Percentiles rank a stretch among this genome's conserved stretches.
phyloP scores from a whole-genome alignment of 2,797 vertebrate species.

The Varecia variegata region DNA sequence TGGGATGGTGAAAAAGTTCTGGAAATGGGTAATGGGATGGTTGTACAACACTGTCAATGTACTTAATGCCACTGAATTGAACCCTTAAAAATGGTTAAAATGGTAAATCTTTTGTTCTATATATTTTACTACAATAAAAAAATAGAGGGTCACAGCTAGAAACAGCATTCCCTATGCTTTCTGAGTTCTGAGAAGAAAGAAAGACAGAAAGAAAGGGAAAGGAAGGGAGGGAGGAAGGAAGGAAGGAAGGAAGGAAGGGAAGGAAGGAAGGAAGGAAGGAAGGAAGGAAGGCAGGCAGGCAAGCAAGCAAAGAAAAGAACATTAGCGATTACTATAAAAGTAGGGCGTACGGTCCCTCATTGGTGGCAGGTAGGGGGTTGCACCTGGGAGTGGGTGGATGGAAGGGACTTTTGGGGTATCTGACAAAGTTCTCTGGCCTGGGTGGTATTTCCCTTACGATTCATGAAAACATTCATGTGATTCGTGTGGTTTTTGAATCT shows the following conservation, averaged over 20 bases:
- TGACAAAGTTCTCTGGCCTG: not conserved
- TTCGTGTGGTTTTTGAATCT: not conserved
- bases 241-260: no score
- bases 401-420: not conserved
- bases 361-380: not conserved
- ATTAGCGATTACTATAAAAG: not conserved
- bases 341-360: not conserved
- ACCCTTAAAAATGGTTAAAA: not conserved
- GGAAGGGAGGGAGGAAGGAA: no score
- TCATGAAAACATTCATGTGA: not conserved
- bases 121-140: not conserved
- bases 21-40: no score
- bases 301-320: not conserved
- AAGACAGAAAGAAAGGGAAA: not conserved
- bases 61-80: not conserved
- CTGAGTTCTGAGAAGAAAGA: not conserved
- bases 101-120: not conserved
- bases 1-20: not conserved
- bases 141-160: not conserved
- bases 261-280: no score
- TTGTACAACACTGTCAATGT: not conserved
- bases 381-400: not conserved
- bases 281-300: no score
- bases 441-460: not conserved
- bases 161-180: not conserved